Conservation (phyloP, 2,797 vertebrate species). For the Enteromius paludinosus region DNA sequence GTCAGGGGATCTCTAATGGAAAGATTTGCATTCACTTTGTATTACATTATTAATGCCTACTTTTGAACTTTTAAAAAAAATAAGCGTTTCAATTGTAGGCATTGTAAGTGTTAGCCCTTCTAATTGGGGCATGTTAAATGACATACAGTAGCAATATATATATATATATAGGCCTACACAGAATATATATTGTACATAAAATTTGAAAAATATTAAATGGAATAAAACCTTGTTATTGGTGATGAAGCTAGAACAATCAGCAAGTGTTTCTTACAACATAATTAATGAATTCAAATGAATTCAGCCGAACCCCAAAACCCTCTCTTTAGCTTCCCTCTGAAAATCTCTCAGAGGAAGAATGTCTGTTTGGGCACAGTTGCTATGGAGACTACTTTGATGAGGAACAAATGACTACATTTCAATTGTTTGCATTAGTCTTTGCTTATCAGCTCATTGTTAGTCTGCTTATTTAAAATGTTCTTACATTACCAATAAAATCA, state of each 20-base stretch:
- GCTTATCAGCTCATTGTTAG: conserved; percentile 11
- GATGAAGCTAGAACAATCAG: conserved; percentile 57
- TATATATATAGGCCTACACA: background rate
- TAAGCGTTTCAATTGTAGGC: background rate
- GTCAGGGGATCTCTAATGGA: conserved; percentile 71
- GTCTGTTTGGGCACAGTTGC: conserved; percentile 69
- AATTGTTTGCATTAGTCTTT: conserved; percentile 39
- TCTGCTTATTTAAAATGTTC: background rate
- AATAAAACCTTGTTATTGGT: conserved; percentile 39
- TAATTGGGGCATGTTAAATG: conserved; percentile 5
- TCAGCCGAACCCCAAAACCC: conserved; percentile 64
- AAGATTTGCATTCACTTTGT: conserved; percentile 60
- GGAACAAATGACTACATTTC: conserved; percentile 42
- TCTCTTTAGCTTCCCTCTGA: conserved; percentile 67
- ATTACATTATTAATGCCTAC: conserved; percentile 52
- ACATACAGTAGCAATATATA: background rate
- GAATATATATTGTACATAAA: too few species aligned
- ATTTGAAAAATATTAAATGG: background rate
- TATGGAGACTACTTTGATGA: conserved; percentile 65
- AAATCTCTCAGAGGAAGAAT: conserved; percentile 61
- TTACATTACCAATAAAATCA: background rate
- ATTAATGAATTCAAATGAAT: conserved; percentile 77
- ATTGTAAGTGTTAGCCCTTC: conserved; percentile 27
- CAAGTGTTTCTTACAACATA: conserved; percentile 65
- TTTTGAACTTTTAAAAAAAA: background rate